Evolutionary conservation across 2,888 invertebrate species (phyloP).

Genomic region (Zygogramma bicolorata): DNA sequence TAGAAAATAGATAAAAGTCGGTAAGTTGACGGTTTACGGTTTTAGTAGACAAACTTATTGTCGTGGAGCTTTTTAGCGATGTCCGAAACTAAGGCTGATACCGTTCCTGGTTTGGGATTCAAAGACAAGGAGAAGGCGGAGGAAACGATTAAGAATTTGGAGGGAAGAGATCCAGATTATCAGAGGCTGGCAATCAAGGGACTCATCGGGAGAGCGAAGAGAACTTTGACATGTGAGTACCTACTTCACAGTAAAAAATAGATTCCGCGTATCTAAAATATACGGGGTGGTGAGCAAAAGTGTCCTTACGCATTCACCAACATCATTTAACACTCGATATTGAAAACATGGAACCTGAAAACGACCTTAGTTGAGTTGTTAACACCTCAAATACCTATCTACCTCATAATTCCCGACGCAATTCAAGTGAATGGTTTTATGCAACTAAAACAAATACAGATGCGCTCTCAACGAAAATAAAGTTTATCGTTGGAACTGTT

Average conservation of each 20-base stretch:
- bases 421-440: too few relatives aligned
- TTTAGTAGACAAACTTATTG: conserved; percentile 11
- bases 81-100: conserved; percentile 68
- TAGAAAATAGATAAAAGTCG: neutral
- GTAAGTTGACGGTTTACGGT: neutral
- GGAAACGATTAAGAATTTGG: conserved; percentile 75
- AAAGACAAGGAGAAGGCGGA: conserved; percentile 82
- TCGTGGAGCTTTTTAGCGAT: conserved; percentile 48
- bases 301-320: too few relatives aligned
- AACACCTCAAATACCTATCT: too few relatives aligned
- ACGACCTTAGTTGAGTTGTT: too few relatives aligned
- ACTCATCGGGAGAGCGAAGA: conserved; percentile 77
- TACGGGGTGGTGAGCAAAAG: too few relatives aligned
- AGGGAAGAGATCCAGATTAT: conserved; percentile 83
- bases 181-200: conserved; percentile 81
- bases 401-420: too few relatives aligned
- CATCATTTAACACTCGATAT: too few relatives aligned
- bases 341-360: too few relatives aligned
- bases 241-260: conserved; percentile 24
- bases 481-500: too few relatives aligned
- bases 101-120: conserved; percentile 81
- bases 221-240: conserved; percentile 74
- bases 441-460: too few relatives aligned
- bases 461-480: too few relatives aligned
- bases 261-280: too few relatives aligned